Evolutionary conservation across 2,113 vertebrate species (phyloP), one percentile per base, ranked within the genome.

Genomic region (Leucosticte australis): DNA sequence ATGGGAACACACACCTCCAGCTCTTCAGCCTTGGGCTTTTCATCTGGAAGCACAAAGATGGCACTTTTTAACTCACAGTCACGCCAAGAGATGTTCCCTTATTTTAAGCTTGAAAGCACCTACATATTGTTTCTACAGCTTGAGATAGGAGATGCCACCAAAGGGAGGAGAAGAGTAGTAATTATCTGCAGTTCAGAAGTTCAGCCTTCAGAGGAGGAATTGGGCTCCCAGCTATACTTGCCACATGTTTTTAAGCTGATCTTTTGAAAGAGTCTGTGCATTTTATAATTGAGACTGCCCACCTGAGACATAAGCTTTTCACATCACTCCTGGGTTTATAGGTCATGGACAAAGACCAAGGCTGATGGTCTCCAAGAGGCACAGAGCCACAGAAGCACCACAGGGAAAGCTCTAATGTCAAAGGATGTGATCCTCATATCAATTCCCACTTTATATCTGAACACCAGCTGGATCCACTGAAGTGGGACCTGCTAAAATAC

Each of bases 121-220:
- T 77, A 80, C 42, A 19, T 77, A 41, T 24, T 90, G 75, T 94
- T 90, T 80, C 83, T 79, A 71, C 22, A 31, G 84, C 74, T 44
- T 62, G 57, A 93, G 59, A 73, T 2, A 80, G 71, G 77, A 92
- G 85, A 73, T 69, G 82, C 70, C 70, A 76, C 35, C 59, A 83
- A 85, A 80, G 28, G 68, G 63, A 90, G 78, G 35, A 83, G 71
- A 92, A 88, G 41, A 69, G 69, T 27, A 35, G 49, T 35, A 88
- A 94, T 96, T 95, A 93, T 68, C 70, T 69, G 42, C 71, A 50
- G 78, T 76, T 88, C 86, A 77, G 60, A 63, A 86, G 77, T 89
- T 91, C 64, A 94, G 65, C n/a, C 82, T 92, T 88, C 27, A 86
- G 46, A 80, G 42, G 74, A 91, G 46, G 50, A 85, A 83, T 2